Evolutionary conservation across 2,797 vertebrate genomes (phyloP).

Genomic region (Lacerta bilineata): DNA sequence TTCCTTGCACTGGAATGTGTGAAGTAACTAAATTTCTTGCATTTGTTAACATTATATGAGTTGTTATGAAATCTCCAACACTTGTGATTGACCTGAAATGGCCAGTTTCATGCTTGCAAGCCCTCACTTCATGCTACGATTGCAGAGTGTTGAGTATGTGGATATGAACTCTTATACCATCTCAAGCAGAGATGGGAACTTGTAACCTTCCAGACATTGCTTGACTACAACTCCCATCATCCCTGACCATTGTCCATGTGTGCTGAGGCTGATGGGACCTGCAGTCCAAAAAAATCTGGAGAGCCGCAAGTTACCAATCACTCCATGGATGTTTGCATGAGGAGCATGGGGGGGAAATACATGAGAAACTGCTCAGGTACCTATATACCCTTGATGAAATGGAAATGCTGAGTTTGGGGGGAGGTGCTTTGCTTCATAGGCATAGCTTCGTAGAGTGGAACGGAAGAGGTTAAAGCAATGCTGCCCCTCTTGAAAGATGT

Average conservation of each 20-base stretch:
- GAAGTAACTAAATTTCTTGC: neutral
- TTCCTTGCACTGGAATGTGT: neutral
- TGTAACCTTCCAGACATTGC: neutral
- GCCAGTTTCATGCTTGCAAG: neutral
- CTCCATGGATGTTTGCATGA: neutral
- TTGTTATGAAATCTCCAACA: neutral
- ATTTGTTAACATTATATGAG: neutral
- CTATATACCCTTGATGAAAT: neutral
- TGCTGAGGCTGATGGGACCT: neutral
- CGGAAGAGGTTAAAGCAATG: constrained; percentile 70
- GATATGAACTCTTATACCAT: neutral
- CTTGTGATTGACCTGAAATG: neutral
- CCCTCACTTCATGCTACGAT: neutral
- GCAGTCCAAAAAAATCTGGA: neutral
- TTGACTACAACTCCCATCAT: neutral
- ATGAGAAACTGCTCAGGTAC: neutral
- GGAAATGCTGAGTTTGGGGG: neutral
- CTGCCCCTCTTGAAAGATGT: constrained; percentile 67
- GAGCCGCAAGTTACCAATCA: neutral
- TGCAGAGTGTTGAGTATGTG: neutral
- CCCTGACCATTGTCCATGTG: neutral
- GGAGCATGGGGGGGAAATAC: neutral
- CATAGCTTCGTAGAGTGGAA: neutral
- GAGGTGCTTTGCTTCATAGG: constrained; percentile 48
- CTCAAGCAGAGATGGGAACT: neutral